A percentile compares a stretch with the other conserved stretches of the same genome.
phyloP scores from a whole-genome alignment of 2,888 invertebrate genomes.

The Melieria omissa region DNA sequence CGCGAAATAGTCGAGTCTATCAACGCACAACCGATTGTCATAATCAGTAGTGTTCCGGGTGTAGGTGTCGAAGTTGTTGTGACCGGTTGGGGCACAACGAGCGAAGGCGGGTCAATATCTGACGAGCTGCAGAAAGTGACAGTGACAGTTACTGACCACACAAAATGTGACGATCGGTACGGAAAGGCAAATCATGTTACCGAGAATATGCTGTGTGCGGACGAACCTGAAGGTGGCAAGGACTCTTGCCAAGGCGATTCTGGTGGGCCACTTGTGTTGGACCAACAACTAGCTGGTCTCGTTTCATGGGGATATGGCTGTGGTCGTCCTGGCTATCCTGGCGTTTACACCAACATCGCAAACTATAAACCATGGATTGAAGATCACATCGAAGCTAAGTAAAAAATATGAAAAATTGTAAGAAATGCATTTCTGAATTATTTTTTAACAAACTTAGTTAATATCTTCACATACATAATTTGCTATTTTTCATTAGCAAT shows the following conservation, averaged over 20 bases:
- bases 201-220: slow-evolving; percentile 58
- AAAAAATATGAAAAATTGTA: not conserved
- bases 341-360: slow-evolving; percentile 40
- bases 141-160: slow-evolving; percentile 50
- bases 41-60: slow-evolving; percentile 67
- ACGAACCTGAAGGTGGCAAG: slow-evolving; percentile 55
- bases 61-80: slow-evolving; percentile 46
- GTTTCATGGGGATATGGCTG: slow-evolving; percentile 62
- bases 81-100: slow-evolving; percentile 57
- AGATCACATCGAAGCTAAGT: not conserved
- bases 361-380: slow-evolving; percentile 32
- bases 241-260: slow-evolving; percentile 64
- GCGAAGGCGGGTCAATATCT: slow-evolving; percentile 44
- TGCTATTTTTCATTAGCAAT: no score
- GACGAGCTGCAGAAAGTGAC: slow-evolving; percentile 51
- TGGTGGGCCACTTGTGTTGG: slow-evolving; percentile 57
- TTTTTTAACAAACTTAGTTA: no score
- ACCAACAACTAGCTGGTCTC: slow-evolving; percentile 55
- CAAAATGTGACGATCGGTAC: slow-evolving; percentile 49
- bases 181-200: slow-evolving; percentile 45
- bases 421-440: no score
- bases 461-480: no score
- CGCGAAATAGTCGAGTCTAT: slow-evolving; percentile 26
- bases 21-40: slow-evolving; percentile 70
- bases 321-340: slow-evolving; percentile 42